Evolutionary conservation across 2,888 invertebrate genomes (phyloP).

Genomic region (Sussaba pulchella): DNA sequence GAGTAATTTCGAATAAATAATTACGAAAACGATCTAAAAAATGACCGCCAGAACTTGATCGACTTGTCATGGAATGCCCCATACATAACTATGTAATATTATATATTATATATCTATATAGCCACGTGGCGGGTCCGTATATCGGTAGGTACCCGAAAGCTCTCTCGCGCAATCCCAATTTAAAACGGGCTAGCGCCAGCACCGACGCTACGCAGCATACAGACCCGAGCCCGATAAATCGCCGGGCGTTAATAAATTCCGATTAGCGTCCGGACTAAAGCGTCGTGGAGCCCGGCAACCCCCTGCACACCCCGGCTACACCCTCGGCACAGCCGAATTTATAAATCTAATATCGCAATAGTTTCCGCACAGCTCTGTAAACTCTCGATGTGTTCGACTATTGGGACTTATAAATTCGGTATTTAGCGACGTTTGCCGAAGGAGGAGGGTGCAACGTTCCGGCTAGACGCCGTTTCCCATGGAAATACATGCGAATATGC

Average conservation of each 20-base stretch:
- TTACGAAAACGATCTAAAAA: no score
- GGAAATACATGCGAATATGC: neutral
- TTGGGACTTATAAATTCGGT: slow-evolving; percentile 72
- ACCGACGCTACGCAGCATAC: slow-evolving; percentile 14
- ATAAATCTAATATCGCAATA: slow-evolving; percentile 69
- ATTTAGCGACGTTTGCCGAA: slow-evolving; percentile 61
- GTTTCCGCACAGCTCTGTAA: slow-evolving; percentile 27
- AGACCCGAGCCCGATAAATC: slow-evolving; percentile 55
- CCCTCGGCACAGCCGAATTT: slow-evolving; percentile 65
- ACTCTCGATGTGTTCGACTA: slow-evolving; percentile 7
- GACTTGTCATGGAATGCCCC: no score
- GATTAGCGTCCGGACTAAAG: slow-evolving; percentile 68
- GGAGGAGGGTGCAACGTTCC: neutral
- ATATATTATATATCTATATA: neutral
- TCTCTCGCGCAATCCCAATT: slow-evolving; percentile 57
- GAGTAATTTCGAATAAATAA: no score
- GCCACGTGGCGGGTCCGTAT: slow-evolving; percentile 20
- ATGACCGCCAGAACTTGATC: no score
- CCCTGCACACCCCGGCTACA: slow-evolving; percentile 38
- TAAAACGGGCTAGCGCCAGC: slow-evolving; percentile 39
- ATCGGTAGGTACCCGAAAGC: slow-evolving; percentile 41
- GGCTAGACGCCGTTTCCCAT: neutral
- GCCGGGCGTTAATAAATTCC: slow-evolving; percentile 72
- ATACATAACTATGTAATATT: no score
- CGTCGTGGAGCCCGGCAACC: slow-evolving; percentile 7